These are phyloP conservation scores for Drosophila hydei DNA, from an alignment of 1,140 invertebrate species.

Conservation along the genomic window DNA sequence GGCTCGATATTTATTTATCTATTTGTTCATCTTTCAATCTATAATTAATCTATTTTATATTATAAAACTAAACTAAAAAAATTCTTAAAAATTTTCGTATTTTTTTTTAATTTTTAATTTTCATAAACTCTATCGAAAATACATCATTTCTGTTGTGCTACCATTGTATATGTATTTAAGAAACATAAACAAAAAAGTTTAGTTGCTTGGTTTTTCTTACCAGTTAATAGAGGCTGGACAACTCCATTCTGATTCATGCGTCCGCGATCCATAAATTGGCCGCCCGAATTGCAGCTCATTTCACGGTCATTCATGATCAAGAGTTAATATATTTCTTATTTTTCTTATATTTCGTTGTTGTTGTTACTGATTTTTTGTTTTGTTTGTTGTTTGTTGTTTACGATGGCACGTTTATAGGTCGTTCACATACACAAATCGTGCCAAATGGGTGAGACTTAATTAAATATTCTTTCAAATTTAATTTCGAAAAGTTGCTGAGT, in stretches of 20 bases:
- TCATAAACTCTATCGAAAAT: too few relatives aligned
- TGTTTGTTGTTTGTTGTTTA: slow-evolving; percentile 23
- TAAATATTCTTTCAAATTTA: slow-evolving; percentile 44
- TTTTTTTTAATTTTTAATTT: too few relatives aligned
- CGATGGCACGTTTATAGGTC: slow-evolving; percentile 32
- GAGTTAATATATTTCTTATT: slow-evolving; percentile 26
- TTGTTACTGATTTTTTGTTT: slow-evolving; percentile 29
- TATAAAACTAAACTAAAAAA: too few relatives aligned
- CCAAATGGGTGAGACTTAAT: slow-evolving; percentile 54
- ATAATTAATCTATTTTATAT: too few relatives aligned
- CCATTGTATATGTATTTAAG: too few relatives aligned
- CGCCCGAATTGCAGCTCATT: slow-evolving; percentile 72
- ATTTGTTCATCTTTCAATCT: not conserved
- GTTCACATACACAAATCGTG: slow-evolving; percentile 62
- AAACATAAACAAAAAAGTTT: too few relatives aligned
- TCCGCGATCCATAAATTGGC: slow-evolving; percentile 83
- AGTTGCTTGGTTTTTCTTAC: slow-evolving; percentile 84
- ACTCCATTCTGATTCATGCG: slow-evolving; percentile 89
- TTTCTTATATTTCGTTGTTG: slow-evolving; percentile 11
- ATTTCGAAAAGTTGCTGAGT: slow-evolving; percentile 57
- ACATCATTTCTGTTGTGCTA: too few relatives aligned
- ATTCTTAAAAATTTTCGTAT: too few relatives aligned
- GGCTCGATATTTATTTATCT: not conserved
- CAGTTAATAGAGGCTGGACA: slow-evolving; percentile 91
- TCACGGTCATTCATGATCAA: slow-evolving; percentile 80